Conservation (phyloP, 1,140 invertebrate genomes). For the Drosophila bipectinata region DNA sequence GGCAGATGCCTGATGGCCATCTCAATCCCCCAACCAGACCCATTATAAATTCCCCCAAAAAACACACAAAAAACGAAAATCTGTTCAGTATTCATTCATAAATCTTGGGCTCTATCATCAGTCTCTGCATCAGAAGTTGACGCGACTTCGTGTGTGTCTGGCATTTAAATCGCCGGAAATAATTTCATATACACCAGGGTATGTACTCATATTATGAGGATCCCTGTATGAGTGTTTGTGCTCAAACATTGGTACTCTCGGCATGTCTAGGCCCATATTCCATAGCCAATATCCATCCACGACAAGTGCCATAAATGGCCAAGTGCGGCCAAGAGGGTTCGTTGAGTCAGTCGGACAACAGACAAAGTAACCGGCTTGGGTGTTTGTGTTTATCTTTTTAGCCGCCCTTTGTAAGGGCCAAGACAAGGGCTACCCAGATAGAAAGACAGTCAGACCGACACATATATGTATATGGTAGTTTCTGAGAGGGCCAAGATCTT, state of each 20-base stretch:
- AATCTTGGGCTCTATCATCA: slow-evolving; percentile 35
- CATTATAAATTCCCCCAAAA: slow-evolving; percentile 33
- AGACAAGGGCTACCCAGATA: slow-evolving; percentile 10
- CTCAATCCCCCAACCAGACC: slow-evolving; percentile 2
- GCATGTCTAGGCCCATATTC: slow-evolving; percentile 27
- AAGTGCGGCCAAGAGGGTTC: slow-evolving; percentile 35
- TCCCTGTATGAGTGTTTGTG: slow-evolving; percentile 9
- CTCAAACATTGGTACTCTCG: slow-evolving; percentile 50
- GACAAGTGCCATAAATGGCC: slow-evolving; percentile 79
- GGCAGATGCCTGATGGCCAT: slow-evolving; percentile 21
- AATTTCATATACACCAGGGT: slow-evolving; percentile 61
- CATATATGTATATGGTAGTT: slow-evolving; percentile 1
- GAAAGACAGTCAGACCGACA: background rate
- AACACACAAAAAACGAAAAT: slow-evolving; percentile 5
- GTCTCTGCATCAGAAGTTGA: slow-evolving; percentile 43
- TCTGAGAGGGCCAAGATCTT: slow-evolving; percentile 32
- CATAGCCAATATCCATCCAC: slow-evolving; percentile 46
- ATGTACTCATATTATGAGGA: slow-evolving; percentile 22
- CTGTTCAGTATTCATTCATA: slow-evolving; percentile 41
- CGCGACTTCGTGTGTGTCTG: slow-evolving; percentile 70
- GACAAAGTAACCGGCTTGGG: slow-evolving; percentile 6
- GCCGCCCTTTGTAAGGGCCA: slow-evolving; percentile 38
- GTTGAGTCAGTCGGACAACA: slow-evolving; percentile 39
- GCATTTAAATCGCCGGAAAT: slow-evolving; percentile 82
- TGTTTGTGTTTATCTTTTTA: slow-evolving; percentile 59